A percentile compares a stretch with the other conserved stretches of the same genome.
Conservation (phyloP, 30 jellyfish, hydroid and myxozoan species). For the Euphysa ruthae region DNA sequence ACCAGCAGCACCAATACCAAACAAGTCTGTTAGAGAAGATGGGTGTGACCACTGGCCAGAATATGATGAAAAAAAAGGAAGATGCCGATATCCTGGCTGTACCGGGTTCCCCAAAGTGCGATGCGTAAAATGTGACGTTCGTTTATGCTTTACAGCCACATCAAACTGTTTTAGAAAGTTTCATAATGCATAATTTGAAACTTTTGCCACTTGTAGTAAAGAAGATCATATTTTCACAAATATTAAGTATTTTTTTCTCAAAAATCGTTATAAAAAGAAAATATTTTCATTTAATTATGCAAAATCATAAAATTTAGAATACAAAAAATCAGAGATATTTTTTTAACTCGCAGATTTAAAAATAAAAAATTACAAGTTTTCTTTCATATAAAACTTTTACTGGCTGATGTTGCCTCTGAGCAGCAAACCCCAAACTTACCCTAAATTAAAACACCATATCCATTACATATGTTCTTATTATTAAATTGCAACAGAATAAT, state of each 20-base stretch:
- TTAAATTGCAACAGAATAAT: too few species aligned
- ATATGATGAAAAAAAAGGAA: not conserved
- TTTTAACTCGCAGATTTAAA: not conserved
- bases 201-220: too few species aligned
- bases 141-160: not conserved
- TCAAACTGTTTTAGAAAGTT: not conserved
- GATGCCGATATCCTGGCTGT: constrained; percentile 5
- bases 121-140: not conserved
- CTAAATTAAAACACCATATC: not conserved
- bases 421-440: constrained; percentile 4
- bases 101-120: not conserved
- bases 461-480: too few species aligned
- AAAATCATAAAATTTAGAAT: not conserved
- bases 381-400: not conserved
- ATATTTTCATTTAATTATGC: not conserved
- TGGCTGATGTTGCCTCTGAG: not conserved
- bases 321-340: not conserved
- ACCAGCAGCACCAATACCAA: constrained; percentile 7
- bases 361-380: not conserved
- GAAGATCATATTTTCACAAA: too few species aligned
- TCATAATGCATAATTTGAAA: not conserved
- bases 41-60: constrained; percentile 1
- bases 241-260: too few species aligned
- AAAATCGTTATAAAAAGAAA: too few species aligned
- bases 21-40: not conserved